Evolutionary conservation across 2,888 invertebrate species (phyloP).

Genomic region (Lasioglossum leucozonium): DNA sequence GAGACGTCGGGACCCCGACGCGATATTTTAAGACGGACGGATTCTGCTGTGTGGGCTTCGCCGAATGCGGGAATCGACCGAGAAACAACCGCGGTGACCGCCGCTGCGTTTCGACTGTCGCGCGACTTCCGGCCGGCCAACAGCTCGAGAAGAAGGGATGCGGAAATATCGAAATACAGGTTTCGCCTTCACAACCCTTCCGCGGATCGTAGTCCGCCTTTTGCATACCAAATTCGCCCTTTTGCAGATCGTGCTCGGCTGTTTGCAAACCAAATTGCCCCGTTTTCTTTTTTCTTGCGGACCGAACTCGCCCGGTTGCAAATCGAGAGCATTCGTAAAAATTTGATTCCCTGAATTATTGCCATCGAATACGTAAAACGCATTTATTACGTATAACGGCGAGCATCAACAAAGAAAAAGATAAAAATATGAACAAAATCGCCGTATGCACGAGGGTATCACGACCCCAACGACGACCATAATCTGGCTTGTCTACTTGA

Average conservation of each 20-base stretch:
- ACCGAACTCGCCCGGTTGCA: too few relatives aligned
- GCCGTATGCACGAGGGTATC: not conserved
- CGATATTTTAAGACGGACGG: constrained; percentile 51
- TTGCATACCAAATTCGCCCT: too few relatives aligned
- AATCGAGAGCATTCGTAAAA: not conserved
- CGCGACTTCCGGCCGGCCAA: too few relatives aligned
- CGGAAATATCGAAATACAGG: not conserved
- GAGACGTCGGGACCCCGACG: constrained; percentile 17
- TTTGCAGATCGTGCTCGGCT: too few relatives aligned
- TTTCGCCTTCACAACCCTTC: not conserved
- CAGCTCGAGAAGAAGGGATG: not conserved
- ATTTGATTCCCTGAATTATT: not conserved
- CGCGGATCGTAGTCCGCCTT: too few relatives aligned
- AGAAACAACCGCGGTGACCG: not conserved
- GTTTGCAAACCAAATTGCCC: too few relatives aligned
- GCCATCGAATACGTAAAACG: not conserved
- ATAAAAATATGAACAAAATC: too few relatives aligned
- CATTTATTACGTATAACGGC: too few relatives aligned
- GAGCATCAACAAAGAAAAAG: too few relatives aligned
- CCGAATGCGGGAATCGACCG: constrained; percentile 13
- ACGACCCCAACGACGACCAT: not conserved
- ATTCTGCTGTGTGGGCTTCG: constrained; percentile 9
- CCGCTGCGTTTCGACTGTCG: too few relatives aligned
- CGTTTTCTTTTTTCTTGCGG: too few relatives aligned
- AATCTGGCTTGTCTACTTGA: not conserved